phyloP scores from a whole-genome alignment of 2,888 invertebrate species.

The Cephus runcator region DNA sequence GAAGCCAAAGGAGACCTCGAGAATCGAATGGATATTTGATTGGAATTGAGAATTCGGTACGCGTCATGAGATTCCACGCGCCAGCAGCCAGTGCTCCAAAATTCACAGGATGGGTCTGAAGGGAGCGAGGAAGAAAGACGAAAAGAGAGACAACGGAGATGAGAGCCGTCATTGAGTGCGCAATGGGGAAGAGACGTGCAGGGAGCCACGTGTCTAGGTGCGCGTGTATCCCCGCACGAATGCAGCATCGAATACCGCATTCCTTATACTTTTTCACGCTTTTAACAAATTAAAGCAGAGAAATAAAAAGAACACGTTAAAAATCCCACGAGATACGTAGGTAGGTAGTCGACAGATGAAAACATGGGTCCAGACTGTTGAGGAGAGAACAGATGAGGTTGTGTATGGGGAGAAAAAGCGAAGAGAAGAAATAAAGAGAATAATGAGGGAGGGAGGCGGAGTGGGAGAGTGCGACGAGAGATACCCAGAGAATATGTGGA shows the following conservation, averaged over 20 bases:
- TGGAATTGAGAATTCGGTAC: not conserved
- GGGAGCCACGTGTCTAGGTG: too few species aligned
- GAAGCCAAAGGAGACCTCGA: not conserved
- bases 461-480: constrained; percentile 8
- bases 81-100: not conserved
- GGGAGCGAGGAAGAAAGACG: not conserved
- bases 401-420: constrained; percentile 16
- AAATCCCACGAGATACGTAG: not conserved
- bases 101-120: not conserved
- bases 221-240: too few species aligned
- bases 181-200: too few species aligned
- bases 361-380: constrained; percentile 7
- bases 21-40: not conserved
- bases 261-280: constrained; percentile 38
- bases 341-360: constrained; percentile 7
- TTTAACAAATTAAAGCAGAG: constrained; percentile 57
- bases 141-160: not conserved
- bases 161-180: not conserved
- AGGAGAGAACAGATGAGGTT: constrained; percentile 13
- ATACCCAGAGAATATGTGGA: not conserved
- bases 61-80: not conserved
- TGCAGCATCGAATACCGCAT: not conserved
- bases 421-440: constrained; percentile 7
- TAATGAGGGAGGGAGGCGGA: constrained; percentile 7
- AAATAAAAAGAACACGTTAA: constrained; percentile 33